Conservation (phyloP, 2,113 vertebrate species). For the Camelus bactrianus region DNA sequence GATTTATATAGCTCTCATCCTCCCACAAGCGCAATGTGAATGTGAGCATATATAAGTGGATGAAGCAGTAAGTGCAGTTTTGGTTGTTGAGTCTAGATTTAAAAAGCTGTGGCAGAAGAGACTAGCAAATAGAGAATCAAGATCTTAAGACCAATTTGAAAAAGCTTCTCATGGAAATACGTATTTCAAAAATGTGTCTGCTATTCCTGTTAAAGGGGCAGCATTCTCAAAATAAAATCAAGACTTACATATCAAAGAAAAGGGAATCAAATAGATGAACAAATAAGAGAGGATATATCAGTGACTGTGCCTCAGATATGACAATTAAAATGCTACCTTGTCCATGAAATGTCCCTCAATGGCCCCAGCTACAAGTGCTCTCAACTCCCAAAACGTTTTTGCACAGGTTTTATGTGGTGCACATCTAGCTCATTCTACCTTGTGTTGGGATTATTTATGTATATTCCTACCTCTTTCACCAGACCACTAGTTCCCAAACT, state of each 20-base stretch:
- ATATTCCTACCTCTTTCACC: background rate
- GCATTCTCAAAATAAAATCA: slow-evolving; percentile 28
- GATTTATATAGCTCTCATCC: slow-evolving; percentile 73
- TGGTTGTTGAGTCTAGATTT: slow-evolving; percentile 56
- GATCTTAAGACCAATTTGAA: slow-evolving; percentile 56
- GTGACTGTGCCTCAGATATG: background rate
- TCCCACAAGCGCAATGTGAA: slow-evolving; percentile 63
- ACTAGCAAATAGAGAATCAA: slow-evolving; percentile 48
- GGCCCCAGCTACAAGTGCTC: background rate
- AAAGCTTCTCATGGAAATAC: slow-evolving; percentile 35
- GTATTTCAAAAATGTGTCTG: slow-evolving; percentile 31
- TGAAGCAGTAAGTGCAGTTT: slow-evolving; percentile 59
- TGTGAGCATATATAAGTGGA: slow-evolving; percentile 69
- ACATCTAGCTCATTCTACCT: background rate
- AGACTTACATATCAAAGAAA: background rate
- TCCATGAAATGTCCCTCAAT: background rate
- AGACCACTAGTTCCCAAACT: background rate
- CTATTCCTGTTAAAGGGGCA: slow-evolving; percentile 7
- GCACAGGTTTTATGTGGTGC: background rate
- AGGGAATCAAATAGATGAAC: background rate
- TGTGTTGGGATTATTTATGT: background rate
- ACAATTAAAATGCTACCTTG: slow-evolving; percentile 7
- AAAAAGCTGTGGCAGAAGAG: slow-evolving; percentile 59
- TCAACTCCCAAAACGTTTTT: background rate
- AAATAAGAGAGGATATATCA: slow-evolving; percentile 34